Evolutionary conservation across 1,140 invertebrate genomes (phyloP).

Genomic region (Drosophila burlai): DNA sequence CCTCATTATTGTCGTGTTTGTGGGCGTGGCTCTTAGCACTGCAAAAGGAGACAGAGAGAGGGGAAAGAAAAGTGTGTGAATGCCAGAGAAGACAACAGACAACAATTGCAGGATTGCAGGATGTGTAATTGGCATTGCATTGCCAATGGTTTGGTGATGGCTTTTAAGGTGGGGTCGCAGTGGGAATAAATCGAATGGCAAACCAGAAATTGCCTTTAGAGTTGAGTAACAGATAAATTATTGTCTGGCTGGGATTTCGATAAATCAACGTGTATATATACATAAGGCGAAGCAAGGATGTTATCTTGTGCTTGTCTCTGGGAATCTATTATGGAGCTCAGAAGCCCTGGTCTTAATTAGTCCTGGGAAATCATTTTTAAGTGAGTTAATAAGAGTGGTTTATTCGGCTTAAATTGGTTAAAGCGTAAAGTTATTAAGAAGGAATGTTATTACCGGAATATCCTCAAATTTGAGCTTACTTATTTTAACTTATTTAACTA

Average conservation of each 20-base stretch:
- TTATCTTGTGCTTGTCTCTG: slow-evolving; percentile 9
- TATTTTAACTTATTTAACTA: not conserved
- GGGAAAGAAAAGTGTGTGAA: slow-evolving; percentile 14
- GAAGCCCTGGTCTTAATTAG: not conserved
- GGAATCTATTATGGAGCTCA: slow-evolving; percentile 14
- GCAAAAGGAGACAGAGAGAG: slow-evolving; percentile 7
- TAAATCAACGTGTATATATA: slow-evolving; percentile 9
- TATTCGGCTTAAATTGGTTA: not conserved
- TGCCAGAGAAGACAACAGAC: slow-evolving; percentile 5
- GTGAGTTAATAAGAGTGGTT: not conserved
- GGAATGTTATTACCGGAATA: too few relatives aligned
- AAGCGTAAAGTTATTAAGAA: not conserved
- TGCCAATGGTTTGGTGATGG: slow-evolving; percentile 19
- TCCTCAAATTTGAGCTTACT: not conserved
- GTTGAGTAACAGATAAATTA: slow-evolving; percentile 42
- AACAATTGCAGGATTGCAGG: slow-evolving; percentile 49
- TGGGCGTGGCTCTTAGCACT: slow-evolving; percentile 36
- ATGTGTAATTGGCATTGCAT: slow-evolving; percentile 41
- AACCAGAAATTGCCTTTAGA: slow-evolving; percentile 38
- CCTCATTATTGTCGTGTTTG: slow-evolving; percentile 36
- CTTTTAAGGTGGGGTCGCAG: slow-evolving; percentile 48
- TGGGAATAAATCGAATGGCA: slow-evolving; percentile 35
- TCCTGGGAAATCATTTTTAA: not conserved
- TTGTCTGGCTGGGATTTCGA: slow-evolving; percentile 23
- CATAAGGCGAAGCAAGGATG: slow-evolving; percentile 14